Base-by-base conservation (phyloP, 2,113 vertebrate genomes). In the Equus przewalskii region DNA sequence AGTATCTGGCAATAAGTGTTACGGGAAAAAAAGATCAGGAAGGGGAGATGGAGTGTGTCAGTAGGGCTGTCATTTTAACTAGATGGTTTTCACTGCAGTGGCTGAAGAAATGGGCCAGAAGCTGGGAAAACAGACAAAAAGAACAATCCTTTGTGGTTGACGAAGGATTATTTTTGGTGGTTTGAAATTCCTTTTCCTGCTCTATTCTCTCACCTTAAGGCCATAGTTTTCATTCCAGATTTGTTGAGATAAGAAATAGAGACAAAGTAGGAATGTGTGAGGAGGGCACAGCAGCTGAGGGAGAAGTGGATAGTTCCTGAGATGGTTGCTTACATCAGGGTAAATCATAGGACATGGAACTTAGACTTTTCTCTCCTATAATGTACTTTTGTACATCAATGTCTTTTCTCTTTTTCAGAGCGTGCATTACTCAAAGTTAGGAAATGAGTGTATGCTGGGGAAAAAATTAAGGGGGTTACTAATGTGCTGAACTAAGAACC, bases 131-230 rank as follows among this genome's bases (percentile, higher is more conserved):
- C 14, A 79, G 51, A 65, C 26, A 21, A 83, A 76, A 67, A 41
- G 33, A 62, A 0, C 51, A 60, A 9, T 19, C 2, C 33, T 90
- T 78, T 88, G 41, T 60, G 33, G 33, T 24, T 16, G 15, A 33
- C 14, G 60, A 76, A 76, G 22, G 33, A 87, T 92, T 90, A 70
- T 95, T 94, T 96, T 60, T 87, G 46, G 83, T 49, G 67, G 24
- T 56, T 72, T 87, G 64, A 65, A 22, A 56, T 87, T 70, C n/a
- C 9, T 67, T 84, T 54, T 30, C 30, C 28, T 41, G 49, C 58
- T 84, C 33, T 28, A 13, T 49, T 89, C 46, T 64, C 19, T 4
- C 11, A 86, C 58, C 6, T 6, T 41, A 28, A 88, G 22, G 28
- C 49, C 6, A 44, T 28, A 73, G 15, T 46, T 95, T 92, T 36